These are phyloP conservation scores for Microplitis demolitor DNA, from an alignment of 1,140 invertebrate genomes.

Conservation along the genomic window DNA sequence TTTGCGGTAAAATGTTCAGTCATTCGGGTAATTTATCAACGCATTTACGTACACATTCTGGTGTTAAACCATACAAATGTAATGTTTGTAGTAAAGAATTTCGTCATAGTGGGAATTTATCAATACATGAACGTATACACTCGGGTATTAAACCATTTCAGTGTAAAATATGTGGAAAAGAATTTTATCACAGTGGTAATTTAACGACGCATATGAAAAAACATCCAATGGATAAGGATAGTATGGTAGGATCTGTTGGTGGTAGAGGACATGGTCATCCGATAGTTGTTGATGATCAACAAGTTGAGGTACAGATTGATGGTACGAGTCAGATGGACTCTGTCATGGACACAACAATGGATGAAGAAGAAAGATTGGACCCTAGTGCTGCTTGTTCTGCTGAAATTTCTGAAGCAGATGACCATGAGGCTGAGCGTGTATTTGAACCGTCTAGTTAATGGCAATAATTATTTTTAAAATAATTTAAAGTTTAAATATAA, in stretches of 20 bases:
- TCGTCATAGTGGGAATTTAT: slow-evolving; percentile 64
- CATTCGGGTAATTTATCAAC: slow-evolving; percentile 65
- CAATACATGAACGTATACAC: slow-evolving; percentile 63
- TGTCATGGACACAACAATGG: too few relatives aligned
- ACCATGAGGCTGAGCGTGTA: too few relatives aligned
- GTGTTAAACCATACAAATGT: slow-evolving; percentile 64
- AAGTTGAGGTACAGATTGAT: not conserved
- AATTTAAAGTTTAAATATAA: too few relatives aligned
- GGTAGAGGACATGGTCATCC: not conserved
- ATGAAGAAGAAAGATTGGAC: too few relatives aligned
- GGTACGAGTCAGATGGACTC: too few relatives aligned
- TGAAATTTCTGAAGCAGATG: too few relatives aligned
- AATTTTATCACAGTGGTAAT: slow-evolving; percentile 71
- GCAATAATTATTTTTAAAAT: too few relatives aligned
- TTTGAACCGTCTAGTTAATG: too few relatives aligned
- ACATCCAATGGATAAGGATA: slow-evolving; percentile 38
- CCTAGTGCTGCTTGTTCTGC: too few relatives aligned
- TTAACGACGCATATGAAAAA: slow-evolving; percentile 62
- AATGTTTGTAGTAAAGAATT: slow-evolving; percentile 63
- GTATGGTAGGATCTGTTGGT: not conserved
- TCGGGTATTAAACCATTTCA: slow-evolving; percentile 67
- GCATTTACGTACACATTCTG: slow-evolving; percentile 65
- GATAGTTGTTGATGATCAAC: slow-evolving; percentile 1
- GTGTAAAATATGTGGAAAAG: slow-evolving; percentile 73
- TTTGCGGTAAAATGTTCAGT: slow-evolving; percentile 66